Percentiles rank a stretch among this genome's conserved stretches.
These are phyloP conservation scores for Nannoperca obscura DNA, from an alignment of 2,797 vertebrate species.

Conservation along the genomic window DNA sequence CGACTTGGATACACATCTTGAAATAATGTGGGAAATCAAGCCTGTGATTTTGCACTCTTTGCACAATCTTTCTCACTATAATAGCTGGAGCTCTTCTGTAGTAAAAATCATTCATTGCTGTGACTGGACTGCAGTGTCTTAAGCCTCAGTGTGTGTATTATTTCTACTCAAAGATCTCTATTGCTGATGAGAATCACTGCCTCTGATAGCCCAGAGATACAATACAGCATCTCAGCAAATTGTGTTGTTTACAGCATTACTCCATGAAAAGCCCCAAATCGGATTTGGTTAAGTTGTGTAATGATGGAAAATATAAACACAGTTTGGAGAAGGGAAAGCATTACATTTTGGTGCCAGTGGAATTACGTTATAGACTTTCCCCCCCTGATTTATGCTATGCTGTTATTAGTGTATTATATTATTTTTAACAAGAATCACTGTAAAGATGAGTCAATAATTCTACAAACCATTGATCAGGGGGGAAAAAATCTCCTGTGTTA, in stretches of 20 bases:
- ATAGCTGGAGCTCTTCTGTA: slow-evolving; percentile 88
- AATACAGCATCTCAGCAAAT: slow-evolving; percentile 44
- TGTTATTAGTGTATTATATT: slow-evolving; percentile 24
- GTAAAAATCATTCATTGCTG: slow-evolving; percentile 89
- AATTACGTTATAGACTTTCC: slow-evolving; percentile 11
- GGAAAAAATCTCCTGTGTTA: slow-evolving; percentile 51
- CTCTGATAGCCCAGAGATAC: slow-evolving; percentile 55
- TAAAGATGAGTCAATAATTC: slow-evolving; percentile 49
- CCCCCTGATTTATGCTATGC: slow-evolving; percentile 15
- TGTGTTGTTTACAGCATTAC: slow-evolving; percentile 53
- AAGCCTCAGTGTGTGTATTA: slow-evolving; percentile 88
- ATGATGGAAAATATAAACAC: slow-evolving; percentile 56
- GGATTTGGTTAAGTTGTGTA: slow-evolving; percentile 54
- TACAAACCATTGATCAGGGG: slow-evolving; percentile 50
- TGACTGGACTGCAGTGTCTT: slow-evolving; percentile 76
- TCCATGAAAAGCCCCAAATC: slow-evolving; percentile 57
- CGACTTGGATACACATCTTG: slow-evolving; percentile 95
- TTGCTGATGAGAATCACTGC: slow-evolving; percentile 49
- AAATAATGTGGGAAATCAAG: slow-evolving; percentile 95
- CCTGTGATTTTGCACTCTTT: slow-evolving; percentile 95
- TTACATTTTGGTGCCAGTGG: slow-evolving; percentile 14
- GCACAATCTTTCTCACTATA: slow-evolving; percentile 50
- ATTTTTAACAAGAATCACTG: slow-evolving; percentile 38
- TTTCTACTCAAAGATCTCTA: slow-evolving; percentile 87
- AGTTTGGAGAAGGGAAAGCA: slow-evolving; percentile 16